A percentile compares a stretch with the other conserved stretches of the same genome.
phyloP scores from a whole-genome alignment of 1,140 invertebrate genomes.

The Thaumatotibia leucotreta region DNA sequence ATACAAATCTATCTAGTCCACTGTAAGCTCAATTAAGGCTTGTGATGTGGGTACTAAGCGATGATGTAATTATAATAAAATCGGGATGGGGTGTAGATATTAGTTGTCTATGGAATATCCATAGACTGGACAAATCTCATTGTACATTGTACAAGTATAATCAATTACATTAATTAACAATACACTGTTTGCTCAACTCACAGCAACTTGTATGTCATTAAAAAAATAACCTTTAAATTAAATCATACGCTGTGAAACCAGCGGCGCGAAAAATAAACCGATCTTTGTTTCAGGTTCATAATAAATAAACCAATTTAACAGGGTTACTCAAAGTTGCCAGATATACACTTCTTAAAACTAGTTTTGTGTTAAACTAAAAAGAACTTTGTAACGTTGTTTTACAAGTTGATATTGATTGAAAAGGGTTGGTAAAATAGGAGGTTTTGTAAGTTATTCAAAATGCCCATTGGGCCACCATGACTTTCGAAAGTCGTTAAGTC shows the following conservation, averaged over 20 bases:
- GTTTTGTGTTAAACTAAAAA: neutral
- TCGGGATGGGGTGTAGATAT: too few species aligned
- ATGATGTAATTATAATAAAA: too few species aligned
- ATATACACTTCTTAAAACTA: neutral
- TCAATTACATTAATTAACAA: too few species aligned
- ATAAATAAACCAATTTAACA: constrained; percentile 50
- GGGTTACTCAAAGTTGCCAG: constrained; percentile 42
- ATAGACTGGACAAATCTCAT: too few species aligned
- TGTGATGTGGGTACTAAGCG: too few species aligned
- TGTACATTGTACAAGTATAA: too few species aligned
- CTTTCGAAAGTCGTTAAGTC: too few species aligned
- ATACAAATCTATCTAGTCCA: too few species aligned
- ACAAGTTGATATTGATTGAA: neutral
- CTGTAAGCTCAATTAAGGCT: too few species aligned
- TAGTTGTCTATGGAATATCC: too few species aligned
- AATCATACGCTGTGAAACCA: neutral
- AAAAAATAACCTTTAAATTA: neutral
- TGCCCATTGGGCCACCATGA: too few species aligned
- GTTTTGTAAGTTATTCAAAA: neutral
- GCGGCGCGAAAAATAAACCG: neutral
- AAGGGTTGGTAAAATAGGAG: neutral
- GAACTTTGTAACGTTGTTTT: neutral
- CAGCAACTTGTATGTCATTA: neutral
- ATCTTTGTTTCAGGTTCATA: neutral
- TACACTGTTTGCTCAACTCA: neutral